These are phyloP conservation scores for Pangasianodon gigas DNA, from an alignment of 2,113 vertebrate genomes.

Conservation along the genomic window DNA sequence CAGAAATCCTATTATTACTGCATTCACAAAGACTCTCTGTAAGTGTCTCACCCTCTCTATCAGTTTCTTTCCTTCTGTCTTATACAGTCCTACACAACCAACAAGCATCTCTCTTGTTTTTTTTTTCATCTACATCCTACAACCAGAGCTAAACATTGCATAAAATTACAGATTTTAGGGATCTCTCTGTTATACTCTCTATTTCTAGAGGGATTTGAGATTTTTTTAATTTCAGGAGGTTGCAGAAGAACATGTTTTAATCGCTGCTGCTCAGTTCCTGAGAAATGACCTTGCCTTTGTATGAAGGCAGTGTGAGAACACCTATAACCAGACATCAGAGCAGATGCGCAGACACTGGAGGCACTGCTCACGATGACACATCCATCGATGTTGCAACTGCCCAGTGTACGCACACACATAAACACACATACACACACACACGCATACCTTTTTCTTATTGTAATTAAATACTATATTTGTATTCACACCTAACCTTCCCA, in stretches of 20 bases:
- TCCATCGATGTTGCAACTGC: background rate
- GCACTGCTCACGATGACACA: background rate
- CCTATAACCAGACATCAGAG: constrained; percentile 33
- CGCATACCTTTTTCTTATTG: background rate
- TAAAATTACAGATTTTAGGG: background rate
- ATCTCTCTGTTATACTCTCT: background rate
- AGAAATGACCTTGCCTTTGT: constrained; percentile 15
- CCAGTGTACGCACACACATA: background rate
- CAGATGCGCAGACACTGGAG: constrained; percentile 12
- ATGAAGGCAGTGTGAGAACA: constrained; percentile 29
- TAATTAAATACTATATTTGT: background rate
- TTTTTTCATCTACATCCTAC: background rate
- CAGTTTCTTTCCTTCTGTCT: background rate
- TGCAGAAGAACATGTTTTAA: background rate
- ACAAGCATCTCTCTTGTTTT: background rate
- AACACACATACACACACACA: constrained; percentile 4
- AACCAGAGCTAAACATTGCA: background rate
- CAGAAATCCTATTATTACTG: constrained; percentile 48
- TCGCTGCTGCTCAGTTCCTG: background rate
- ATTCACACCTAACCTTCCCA: background rate
- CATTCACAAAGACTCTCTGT: constrained; percentile 37
- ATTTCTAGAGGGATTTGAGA: background rate
- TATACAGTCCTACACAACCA: constrained; percentile 1
- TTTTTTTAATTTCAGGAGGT: background rate
- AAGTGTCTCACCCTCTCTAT: constrained; percentile 15